Evolutionary conservation across 1,140 invertebrate species (phyloP).

Genomic region (Drosophila equinoxialis): DNA sequence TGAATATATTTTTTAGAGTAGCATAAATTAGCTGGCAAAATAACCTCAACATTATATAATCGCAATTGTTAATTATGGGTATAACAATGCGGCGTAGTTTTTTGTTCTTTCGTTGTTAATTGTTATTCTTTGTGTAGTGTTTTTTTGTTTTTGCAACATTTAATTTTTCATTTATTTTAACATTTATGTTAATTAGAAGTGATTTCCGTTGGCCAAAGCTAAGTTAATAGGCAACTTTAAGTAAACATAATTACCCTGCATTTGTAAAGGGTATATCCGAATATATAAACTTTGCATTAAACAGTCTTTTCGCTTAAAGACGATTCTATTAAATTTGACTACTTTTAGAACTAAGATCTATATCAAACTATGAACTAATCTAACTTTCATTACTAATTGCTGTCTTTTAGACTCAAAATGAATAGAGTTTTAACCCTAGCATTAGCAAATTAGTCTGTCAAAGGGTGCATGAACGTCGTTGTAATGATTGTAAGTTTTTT

Average conservation of each 20-base stretch:
- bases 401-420: too few relatives aligned
- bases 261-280: too few relatives aligned
- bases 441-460: not conserved
- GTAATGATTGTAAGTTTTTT: not conserved
- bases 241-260: conserved; percentile 11
- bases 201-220: conserved; percentile 59
- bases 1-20: not conserved
- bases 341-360: too few relatives aligned
- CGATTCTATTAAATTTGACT: too few relatives aligned
- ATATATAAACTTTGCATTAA: too few relatives aligned
- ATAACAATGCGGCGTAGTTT: conserved; percentile 26
- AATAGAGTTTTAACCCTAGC: too few relatives aligned
- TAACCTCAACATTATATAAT: conserved; percentile 21
- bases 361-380: too few relatives aligned
- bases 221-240: conserved; percentile 25
- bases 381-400: too few relatives aligned
- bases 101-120: conserved; percentile 27
- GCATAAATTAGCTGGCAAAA: conserved; percentile 9
- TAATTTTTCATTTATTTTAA: conserved; percentile 45
- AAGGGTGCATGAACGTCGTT: not conserved
- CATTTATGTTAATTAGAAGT: conserved; percentile 59
- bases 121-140: conserved; percentile 16
- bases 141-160: conserved; percentile 38
- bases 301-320: too few relatives aligned
- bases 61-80: conserved; percentile 45